Evolutionary conservation across 2,888 invertebrate genomes (phyloP).

Genomic region (Aplocera efformata): DNA sequence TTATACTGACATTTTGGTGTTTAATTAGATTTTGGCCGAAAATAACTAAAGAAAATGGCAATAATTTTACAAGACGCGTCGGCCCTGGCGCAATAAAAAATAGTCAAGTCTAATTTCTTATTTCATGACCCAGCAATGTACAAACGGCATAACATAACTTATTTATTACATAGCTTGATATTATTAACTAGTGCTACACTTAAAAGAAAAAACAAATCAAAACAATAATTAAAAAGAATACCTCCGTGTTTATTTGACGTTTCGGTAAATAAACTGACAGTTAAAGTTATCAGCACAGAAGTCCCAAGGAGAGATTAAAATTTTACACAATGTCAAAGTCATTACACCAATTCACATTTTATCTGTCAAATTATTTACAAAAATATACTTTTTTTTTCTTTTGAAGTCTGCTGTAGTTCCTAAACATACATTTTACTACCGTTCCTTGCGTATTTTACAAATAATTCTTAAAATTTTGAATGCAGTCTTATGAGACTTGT

Average conservation of each 20-base stretch:
- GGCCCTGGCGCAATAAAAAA: too few relatives aligned
- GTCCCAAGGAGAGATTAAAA: conserved; percentile 8
- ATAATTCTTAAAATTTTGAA: conserved; percentile 13
- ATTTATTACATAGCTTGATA: conserved; percentile 14
- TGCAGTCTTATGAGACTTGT: conserved; percentile 19
- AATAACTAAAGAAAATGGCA: too few relatives aligned
- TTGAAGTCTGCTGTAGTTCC: conserved; percentile 9
- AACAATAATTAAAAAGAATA: neutral
- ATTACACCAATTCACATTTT: conserved; percentile 11
- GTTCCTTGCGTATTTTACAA: conserved; percentile 17
- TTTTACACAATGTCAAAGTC: conserved; percentile 12
- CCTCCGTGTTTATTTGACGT: neutral
- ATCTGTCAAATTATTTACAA: conserved; percentile 26
- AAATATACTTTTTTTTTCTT: conserved; percentile 11
- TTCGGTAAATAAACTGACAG: conserved; percentile 22
- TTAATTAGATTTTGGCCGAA: too few relatives aligned
- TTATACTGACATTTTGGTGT: too few relatives aligned
- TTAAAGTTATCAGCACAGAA: too few relatives aligned
- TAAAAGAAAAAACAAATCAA: conserved; percentile 17
- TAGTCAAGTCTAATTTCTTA: conserved; percentile 22
- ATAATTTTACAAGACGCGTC: too few relatives aligned
- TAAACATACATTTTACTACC: conserved; percentile 13
- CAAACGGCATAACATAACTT: conserved; percentile 22
- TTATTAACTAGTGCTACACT: conserved; percentile 27
- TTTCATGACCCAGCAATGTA: conserved; percentile 24